Base-by-base conservation (phyloP, 2,113 vertebrate species). In the Acanthochromis polyacanthus region DNA sequence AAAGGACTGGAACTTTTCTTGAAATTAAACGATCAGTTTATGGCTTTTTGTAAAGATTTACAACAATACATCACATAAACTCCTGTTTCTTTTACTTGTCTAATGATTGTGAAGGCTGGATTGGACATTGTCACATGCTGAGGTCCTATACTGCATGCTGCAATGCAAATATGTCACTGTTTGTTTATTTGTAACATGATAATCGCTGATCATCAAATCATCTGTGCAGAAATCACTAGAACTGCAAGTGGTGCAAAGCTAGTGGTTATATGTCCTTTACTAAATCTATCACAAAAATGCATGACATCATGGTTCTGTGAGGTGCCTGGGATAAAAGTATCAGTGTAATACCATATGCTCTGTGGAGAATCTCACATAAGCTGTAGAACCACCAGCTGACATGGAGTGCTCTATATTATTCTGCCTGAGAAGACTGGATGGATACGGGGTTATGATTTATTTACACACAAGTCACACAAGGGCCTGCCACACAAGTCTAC, bases 381-480 rank as follows among this genome's bases (percentile, higher is more conserved):
- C 56, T 67, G 75, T 1, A 45, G 60, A 58, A 40, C 14, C 28
- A 58, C 55, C 40, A 28, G 30, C 10, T 52, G 60, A 57, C 62
- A 72, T 25, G 53, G 3, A 58, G 28, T 23, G 20, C 46, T 20
- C 57, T 76, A 53, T 63, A 45, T 78, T 84, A 79, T 80, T 82
- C 67, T 69, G 74, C 40, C 73, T 52, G 60, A 87, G 50, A 46
- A 9, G 20, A 46, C 19, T 43, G 63, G 32, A 38, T 46, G 56
- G 45, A 15, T 36, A 50, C 51, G 65, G 40, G 19, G 22, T 32
- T 23, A 51, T 81, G 25, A 78, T 78, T 78, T 58, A 87, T 83
- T 73, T 50, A 80, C 22, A 50, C 23, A 36, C 61, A 63, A 63
- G 16, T 32, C 61, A 63, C 17, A 63, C 63, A 51, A 36, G 63